phyloP scores from a whole-genome alignment of 2,113 vertebrate species.

The Mobula birostris region DNA sequence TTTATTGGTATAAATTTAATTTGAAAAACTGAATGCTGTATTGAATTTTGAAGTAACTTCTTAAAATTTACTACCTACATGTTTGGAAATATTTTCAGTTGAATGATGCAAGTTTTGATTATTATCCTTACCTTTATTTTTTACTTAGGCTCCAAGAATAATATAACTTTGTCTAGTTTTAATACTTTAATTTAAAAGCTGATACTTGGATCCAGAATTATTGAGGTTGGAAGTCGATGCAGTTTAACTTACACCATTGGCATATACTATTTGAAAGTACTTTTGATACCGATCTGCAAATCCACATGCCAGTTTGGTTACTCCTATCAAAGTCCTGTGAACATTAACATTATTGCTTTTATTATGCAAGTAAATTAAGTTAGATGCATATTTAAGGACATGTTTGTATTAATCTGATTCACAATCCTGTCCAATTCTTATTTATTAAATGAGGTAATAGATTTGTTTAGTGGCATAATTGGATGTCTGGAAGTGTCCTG shows the following conservation, averaged over 20 bases:
- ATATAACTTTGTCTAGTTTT: not conserved
- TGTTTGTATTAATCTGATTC: not conserved
- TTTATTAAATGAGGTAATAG: slow-evolving; percentile 12
- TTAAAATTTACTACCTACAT: not conserved
- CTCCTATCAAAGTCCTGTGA: not conserved
- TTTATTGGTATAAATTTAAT: not conserved
- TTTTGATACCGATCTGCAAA: not conserved
- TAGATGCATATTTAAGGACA: not conserved
- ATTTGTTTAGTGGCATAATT: not conserved
- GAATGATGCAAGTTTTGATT: not conserved
- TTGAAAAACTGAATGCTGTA: not conserved
- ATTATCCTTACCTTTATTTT: not conserved
- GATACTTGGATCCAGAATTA: not conserved
- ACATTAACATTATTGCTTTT: not conserved
- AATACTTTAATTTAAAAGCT: not conserved
- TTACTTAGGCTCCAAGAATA: not conserved
- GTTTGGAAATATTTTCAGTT: not conserved
- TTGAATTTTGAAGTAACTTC: not conserved
- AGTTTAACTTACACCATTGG: not conserved
- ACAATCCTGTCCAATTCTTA: not conserved
- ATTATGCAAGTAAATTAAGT: not conserved
- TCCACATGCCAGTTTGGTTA: slow-evolving; percentile 2
- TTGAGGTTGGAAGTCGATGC: not conserved
- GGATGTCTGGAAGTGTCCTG: not conserved
- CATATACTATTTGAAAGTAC: not conserved